Evolutionary conservation across 2,888 invertebrate species (phyloP).

Genomic region (Eurois occulta): DNA sequence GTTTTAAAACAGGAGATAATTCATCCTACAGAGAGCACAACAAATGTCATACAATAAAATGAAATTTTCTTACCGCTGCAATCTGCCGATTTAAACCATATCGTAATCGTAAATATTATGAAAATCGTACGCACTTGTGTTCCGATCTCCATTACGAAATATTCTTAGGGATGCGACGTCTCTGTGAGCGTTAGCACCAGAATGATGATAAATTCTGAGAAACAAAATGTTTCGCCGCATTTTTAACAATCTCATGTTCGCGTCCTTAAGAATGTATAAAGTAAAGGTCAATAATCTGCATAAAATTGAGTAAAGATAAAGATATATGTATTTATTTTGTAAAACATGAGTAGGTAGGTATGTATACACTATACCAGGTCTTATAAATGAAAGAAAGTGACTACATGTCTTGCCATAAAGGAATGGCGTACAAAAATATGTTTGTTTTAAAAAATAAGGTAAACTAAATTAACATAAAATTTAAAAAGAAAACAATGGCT

Average conservation of each 20-base stretch:
- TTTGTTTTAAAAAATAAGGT: too few species aligned
- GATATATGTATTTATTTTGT: too few species aligned
- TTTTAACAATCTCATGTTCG: background rate
- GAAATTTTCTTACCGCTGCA: constrained; percentile 18
- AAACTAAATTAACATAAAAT: too few species aligned
- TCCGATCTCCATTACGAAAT: constrained; percentile 22
- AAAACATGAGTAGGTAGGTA: too few species aligned
- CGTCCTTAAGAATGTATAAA: background rate
- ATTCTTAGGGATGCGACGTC: constrained; percentile 2
- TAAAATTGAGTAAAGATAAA: background rate
- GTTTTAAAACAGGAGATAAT: background rate
- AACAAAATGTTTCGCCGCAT: background rate
- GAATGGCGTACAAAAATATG: too few species aligned
- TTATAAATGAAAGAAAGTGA: too few species aligned
- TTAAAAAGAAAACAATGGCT: too few species aligned
- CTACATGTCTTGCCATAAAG: too few species aligned
- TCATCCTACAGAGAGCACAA: too few species aligned
- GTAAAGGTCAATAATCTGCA: background rate
- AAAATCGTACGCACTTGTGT: background rate
- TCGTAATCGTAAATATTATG: background rate
- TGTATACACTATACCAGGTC: too few species aligned
- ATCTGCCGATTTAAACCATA: constrained; percentile 1
- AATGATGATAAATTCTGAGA: constrained; percentile 12
- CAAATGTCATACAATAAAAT: background rate
- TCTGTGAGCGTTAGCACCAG: background rate